Evolutionary conservation across 2,113 vertebrate genomes (phyloP).

Genomic region (Thamnaconus septentrionalis): DNA sequence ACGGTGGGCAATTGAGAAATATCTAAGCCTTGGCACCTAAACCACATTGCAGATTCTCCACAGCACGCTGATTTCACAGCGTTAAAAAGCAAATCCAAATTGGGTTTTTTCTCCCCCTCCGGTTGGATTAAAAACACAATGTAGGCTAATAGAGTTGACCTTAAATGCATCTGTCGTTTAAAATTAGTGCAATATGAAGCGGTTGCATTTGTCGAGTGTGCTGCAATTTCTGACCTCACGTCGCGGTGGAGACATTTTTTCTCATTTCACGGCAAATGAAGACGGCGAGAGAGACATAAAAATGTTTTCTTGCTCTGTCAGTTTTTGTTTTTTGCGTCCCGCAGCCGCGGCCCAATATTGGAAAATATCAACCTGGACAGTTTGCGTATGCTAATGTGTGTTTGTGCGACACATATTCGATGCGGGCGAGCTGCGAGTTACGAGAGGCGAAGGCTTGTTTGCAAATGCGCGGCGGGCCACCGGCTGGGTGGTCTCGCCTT

Average conservation of each 20-base stretch:
- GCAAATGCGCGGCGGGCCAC: constrained; percentile 3
- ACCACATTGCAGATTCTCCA: constrained; percentile 61
- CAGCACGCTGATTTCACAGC: constrained; percentile 45
- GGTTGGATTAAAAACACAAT: constrained; percentile 20
- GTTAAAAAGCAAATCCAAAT: constrained; percentile 56
- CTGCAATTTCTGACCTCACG: constrained; percentile 13
- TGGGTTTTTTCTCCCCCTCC: constrained; percentile 47
- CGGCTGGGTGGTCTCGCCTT: constrained; percentile 17
- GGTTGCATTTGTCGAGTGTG: constrained; percentile 12
- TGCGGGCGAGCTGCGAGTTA: constrained; percentile 15
- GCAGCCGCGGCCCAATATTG: constrained; percentile 29
- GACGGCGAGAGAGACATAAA: constrained; percentile 53
- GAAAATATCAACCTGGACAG: constrained; percentile 56
- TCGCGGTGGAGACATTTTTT: constrained; percentile 6
- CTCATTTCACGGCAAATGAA: constrained; percentile 53
- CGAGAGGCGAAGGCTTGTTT: constrained; percentile 52
- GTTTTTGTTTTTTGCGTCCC: constrained; percentile 47
- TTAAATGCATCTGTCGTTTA: constrained; percentile 45
- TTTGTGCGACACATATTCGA: constrained; percentile 54
- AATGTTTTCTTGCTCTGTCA: constrained; percentile 59
- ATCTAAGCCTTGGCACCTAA: constrained; percentile 53
- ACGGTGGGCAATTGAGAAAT: constrained; percentile 66
- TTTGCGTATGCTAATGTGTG: constrained; percentile 62
- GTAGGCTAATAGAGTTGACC: constrained; percentile 59
- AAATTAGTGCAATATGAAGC: constrained; percentile 27